A percentile compares a stretch with the other conserved stretches of the same genome.
These are phyloP conservation scores for Entomobrya multifasciata DNA, from an alignment of 2,888 invertebrate genomes.

Conservation along the genomic window DNA sequence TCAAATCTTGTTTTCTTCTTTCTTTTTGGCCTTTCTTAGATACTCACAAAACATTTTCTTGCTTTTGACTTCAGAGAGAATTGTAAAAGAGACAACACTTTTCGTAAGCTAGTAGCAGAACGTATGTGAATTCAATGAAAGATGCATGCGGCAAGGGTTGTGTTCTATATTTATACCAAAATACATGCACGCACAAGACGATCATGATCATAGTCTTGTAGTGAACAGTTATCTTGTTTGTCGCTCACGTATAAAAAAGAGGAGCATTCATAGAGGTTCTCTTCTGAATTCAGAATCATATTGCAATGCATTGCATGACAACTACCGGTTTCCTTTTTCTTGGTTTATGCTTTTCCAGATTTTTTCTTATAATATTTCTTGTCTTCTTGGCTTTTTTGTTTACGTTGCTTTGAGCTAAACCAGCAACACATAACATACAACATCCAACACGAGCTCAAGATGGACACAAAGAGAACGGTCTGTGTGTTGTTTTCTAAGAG, in stretches of 20 bases:
- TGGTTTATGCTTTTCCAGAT: conserved; percentile 59
- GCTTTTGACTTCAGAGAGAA: conserved; percentile 36
- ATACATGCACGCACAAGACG: neutral
- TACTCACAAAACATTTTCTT: conserved; percentile 3
- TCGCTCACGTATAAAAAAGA: conserved; percentile 35
- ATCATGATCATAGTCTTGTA: no score
- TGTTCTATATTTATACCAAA: conserved; percentile 3
- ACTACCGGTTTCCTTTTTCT: conserved; percentile 56
- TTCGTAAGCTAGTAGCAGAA: neutral
- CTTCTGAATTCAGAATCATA: conserved; percentile 52
- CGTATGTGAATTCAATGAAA: neutral
- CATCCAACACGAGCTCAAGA: conserved; percentile 11
- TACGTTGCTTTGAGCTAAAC: neutral
- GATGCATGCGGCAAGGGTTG: neutral
- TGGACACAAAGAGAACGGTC: conserved; percentile 2
- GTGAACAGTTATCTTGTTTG: neutral
- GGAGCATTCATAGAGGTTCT: conserved; percentile 54
- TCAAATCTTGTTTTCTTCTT: conserved; percentile 27
- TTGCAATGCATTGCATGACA: conserved; percentile 56
- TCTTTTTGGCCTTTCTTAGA: neutral
- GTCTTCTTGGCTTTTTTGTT: conserved; percentile 44
- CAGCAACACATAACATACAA: neutral
- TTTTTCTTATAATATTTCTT: conserved; percentile 30
- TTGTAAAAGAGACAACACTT: conserved; percentile 3
- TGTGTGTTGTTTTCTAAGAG: conserved; percentile 14